Evolutionary conservation across 2,888 invertebrate genomes (phyloP), one percentile per base, ranked within the genome.

Genomic region (Vanessa cardui): DNA sequence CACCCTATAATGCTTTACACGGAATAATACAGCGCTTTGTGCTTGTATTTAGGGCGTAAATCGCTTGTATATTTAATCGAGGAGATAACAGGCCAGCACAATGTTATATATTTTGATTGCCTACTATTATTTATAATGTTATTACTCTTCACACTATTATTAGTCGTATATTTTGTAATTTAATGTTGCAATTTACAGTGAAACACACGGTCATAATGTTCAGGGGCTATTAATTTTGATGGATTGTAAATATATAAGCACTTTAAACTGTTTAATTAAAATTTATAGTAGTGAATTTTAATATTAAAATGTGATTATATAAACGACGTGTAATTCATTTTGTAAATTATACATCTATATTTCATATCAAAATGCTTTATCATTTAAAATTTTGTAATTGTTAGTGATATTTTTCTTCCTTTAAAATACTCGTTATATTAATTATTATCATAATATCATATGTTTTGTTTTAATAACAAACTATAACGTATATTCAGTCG

Each of bases 21-120:
- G 72, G 76, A 78, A 82, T 81, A 80, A 82, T 80, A 78, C 77
- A 75, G 76, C 77, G 79, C 80, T 82, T 83, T 82, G 80, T 78
- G 73, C 66, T 64, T 62, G 76, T 74, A 76, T 80, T 80, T 78
- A 79, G 80, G 77, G 79, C 79, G 80, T 78, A 79, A 83, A 83
- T 83, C 78, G 79, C 76, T 77, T 77, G 79, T 78, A 78, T 79
- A 78, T 78, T 74, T 80, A 75, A 76, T 69, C 59, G 45, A 66
- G 64, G 70, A 70, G 67, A 69, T 67, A 70, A 58, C 66, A 61
- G 66, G 73, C 72, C 72, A 16, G 74, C 66, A 67, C 72, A 72
- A 64, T 73, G 70, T 73, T 76, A 72, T 79, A 73, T 73, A 75
- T 76, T 79, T 78, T 77, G 76, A 79, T 77, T 72, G 72, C 70